Base-by-base conservation (phyloP, 2,797 vertebrate species). In the Tiaroga cobitis region DNA sequence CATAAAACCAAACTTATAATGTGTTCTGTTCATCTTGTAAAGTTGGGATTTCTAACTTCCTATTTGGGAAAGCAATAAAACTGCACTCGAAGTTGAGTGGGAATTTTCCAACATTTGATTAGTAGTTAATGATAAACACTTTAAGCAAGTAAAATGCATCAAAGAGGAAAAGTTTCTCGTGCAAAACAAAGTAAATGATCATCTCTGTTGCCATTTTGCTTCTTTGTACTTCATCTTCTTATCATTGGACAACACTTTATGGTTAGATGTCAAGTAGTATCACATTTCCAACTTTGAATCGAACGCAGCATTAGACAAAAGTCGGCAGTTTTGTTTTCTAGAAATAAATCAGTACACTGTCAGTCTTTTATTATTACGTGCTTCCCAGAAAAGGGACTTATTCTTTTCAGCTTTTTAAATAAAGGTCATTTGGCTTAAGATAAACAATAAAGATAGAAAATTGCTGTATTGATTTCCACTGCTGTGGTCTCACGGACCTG, bases 391-490 rank as follows among this genome's bases (percentile, higher is more conserved):
- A 61, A 82, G 21, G 49, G 21, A 8, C 16, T 49, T 34, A 56
- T 59, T 16, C 0, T 21, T 70, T 73, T 32, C 21, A 75, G 72
- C 34, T 18, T 41, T 78, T 78, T 41, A 61, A 26, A 61, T 37
- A 78, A 43, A 63, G 37, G 8, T 21, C 5, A 65, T 83, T 65
- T 46, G 56, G 81, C 51, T 32, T 16, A 83, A 83, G 72, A 79
- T 63, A 11, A 63, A 29, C n/a, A 79, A 21, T 32, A 65, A 78
- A 63, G 39, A 39, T 63, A 11, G 56, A 79, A 78, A 79, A 79
- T 63, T 67, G 59, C 43, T 16, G 15, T 63, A 75, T 75, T 65
- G 81, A 83, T 76, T 75, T 83, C 41, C 59, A 39, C 59, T 29
- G 19, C 54, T 82, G 51, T 6, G 19, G 37, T 39, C 63, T 41